Percentiles rank a stretch among this genome's conserved stretches.
Evolutionary conservation across 1,140 invertebrate genomes (phyloP).

Genomic region (Cydia splendana): DNA sequence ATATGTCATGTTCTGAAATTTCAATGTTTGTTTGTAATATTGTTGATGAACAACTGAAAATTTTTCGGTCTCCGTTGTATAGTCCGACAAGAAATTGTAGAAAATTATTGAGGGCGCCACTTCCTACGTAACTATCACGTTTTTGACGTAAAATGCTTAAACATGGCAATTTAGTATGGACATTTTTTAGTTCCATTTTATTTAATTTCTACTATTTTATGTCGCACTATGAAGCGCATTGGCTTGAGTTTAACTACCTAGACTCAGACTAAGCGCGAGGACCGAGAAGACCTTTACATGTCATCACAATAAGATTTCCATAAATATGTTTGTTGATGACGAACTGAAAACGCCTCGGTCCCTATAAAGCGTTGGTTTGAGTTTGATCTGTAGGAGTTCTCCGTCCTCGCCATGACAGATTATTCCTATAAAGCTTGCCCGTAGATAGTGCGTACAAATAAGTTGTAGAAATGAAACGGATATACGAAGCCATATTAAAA

Average conservation of each 20-base stretch:
- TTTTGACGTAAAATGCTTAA: too few relatives aligned
- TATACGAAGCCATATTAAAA: slow-evolving; percentile 9
- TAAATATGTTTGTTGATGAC: neutral
- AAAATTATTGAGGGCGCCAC: too few relatives aligned
- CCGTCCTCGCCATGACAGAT: slow-evolving; percentile 3
- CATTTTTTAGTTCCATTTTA: too few relatives aligned
- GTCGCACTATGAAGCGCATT: too few relatives aligned
- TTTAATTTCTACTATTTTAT: too few relatives aligned
- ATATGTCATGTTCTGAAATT: too few relatives aligned
- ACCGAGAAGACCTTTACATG: neutral
- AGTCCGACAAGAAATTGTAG: too few relatives aligned
- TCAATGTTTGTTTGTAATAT: neutral
- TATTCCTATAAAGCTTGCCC: slow-evolving; percentile 9
- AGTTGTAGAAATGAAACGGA: neutral
- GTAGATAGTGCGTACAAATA: slow-evolving; percentile 9
- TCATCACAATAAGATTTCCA: neutral
- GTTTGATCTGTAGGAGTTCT: slow-evolving; percentile 4
- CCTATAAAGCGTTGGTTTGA: neutral
- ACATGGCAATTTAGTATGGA: too few relatives aligned
- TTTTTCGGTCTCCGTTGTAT: neutral
- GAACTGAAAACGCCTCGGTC: neutral
- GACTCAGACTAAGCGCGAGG: too few relatives aligned
- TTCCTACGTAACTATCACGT: too few relatives aligned
- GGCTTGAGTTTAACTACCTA: too few relatives aligned
- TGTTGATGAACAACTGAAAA: neutral